Evolutionary conservation across 2,113 vertebrate species (phyloP).

Genomic region (Prunella himalayana): DNA sequence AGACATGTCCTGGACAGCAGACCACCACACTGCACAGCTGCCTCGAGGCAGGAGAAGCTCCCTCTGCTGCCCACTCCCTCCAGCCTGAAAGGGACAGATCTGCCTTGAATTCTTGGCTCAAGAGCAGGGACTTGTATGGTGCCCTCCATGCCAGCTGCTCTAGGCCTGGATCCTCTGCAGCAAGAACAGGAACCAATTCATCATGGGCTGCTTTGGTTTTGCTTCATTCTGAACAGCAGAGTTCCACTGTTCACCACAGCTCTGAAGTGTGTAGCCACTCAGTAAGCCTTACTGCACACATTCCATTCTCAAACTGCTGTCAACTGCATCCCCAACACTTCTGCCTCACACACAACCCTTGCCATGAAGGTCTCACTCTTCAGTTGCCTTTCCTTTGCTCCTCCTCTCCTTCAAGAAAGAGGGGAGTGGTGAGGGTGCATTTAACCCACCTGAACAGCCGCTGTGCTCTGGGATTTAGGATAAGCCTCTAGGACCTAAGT

Average conservation of each 20-base stretch:
- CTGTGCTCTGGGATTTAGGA: neutral
- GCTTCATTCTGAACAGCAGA: neutral
- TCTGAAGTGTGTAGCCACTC: neutral
- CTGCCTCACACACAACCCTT: neutral
- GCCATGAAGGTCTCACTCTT: neutral
- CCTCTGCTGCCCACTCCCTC: neutral
- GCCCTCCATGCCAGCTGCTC: neutral
- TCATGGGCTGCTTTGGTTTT: neutral
- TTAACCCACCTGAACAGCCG: neutral
- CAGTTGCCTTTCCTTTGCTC: neutral
- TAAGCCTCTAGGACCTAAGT: neutral
- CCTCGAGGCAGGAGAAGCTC: neutral
- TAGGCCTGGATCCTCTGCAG: neutral
- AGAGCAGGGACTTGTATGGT: neutral
- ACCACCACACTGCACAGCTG: neutral
- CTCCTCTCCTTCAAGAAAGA: neutral
- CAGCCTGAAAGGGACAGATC: neutral
- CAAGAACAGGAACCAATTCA: neutral
- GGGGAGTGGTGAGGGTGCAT: neutral
- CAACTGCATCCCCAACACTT: neutral
- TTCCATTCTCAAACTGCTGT: neutral
- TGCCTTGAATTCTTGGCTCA: neutral
- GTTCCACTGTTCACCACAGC: neutral
- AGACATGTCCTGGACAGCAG: neutral
- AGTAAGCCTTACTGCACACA: neutral